Base-by-base conservation (phyloP, 2,888 invertebrate genomes). In the Drosophila conformis region DNA sequence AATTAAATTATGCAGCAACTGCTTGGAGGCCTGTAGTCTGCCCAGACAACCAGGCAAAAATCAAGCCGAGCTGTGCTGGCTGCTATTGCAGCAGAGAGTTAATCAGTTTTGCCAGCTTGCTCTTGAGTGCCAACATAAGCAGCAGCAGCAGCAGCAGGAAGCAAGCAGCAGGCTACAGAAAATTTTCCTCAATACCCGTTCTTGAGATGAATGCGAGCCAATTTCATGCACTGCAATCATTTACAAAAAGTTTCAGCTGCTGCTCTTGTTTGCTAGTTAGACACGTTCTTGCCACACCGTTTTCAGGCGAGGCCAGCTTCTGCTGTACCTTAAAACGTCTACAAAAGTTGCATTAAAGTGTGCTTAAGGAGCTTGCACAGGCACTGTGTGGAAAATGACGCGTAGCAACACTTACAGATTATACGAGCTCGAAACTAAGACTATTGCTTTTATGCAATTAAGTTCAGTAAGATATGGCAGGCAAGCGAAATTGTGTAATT, bases 61-160 rank as follows among this genome's bases (percentile, higher is more conserved):
- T 85, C 75, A 51, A 59, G 83, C 71, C 51, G 36, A 60, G 77
- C 72, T 40, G 21, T n/a, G 38, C 76, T 69, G 74, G 71, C 77
- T 67, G 68, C 69, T 75, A 64, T 77, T 71, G 74, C 69, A 75
- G 78, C 83, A 59, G 69, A 65, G 88, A 89, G 86, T 88, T 87
- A 87, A 87, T 87, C 87, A 87, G 87, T 86, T 87, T 87, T 73
- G 68, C 83, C 82, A 87, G 89, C 90, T 87, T 87, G 70, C 83
- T 88, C 46, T 87, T 77, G 66, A 65, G 77, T 53, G 58, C 48
- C 85, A 73, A 64, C 74, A 62, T 64, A 73, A 63, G 74, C 71
- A 70, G 66, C 15, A 2, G 7, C 21, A 8, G 3, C n/a, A 8
- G 3, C n/a, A 8, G 3, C n/a, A 42, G 25, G 21, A 53, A 6